Base-by-base conservation (phyloP, 2,113 vertebrate species). In the Acanthochromis polyacanthus region DNA sequence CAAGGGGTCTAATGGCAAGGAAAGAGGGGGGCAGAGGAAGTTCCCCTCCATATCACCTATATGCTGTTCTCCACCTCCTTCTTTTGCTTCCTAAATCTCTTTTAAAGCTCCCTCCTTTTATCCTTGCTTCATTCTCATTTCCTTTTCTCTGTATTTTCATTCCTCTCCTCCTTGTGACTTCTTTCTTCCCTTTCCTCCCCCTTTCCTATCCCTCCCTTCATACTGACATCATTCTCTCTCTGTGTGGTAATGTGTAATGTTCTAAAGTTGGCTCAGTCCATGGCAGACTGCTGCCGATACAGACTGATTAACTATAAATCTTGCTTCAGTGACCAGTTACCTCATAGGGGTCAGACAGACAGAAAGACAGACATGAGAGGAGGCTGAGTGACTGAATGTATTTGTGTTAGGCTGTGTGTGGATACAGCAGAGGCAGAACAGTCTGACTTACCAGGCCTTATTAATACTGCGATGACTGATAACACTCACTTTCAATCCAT, bases 381-480 rank as follows among this genome's bases (percentile, higher is more conserved):
- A 82, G 91, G 76, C 38, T 62, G 78, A 89, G 70, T 53, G 56
- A 82, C 78, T 19, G 1, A 69, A 66, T 40, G 51, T 68, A 32
- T 72, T 83, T 89, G 74, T 87, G 62, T 75, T 68, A 48, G 65
- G 20, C n/a, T 48, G 60, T 75, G 80, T 91, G 93, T 94, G 94
- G 94, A 94, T 94, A 93, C 84, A 77, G 80, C 92, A 92, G 94
- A 92, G 88, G 83, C 85, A 88, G 95, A 93, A 95, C 95, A 95
- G 96, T 93, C 90, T 1, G 66, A 61, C 89, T 95, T 92, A 94
- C 94, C 94, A 89, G 91, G 93, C 95, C 90, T 89, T 95, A 96
- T 91, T 95, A 97, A 95, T 95, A 94, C 70, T 92, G 88, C 90
- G 94, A 83, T 95, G 95, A 93, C 94, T 96, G 96, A 98, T 97